Evolutionary conservation across 1,140 invertebrate genomes (phyloP).

Genomic region (Bombus pyrosoma): DNA sequence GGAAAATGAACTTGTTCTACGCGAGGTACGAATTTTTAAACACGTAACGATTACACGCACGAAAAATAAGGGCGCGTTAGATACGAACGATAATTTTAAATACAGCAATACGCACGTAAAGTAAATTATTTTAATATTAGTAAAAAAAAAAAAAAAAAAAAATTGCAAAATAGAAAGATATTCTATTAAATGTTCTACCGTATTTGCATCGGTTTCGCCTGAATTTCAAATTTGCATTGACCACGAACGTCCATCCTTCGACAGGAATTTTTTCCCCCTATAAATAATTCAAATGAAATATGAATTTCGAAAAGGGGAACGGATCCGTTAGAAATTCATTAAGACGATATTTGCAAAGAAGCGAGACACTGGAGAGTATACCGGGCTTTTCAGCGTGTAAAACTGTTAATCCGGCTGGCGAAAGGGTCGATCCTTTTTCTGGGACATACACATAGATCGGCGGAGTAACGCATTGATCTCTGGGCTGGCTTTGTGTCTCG

Average conservation of each 20-base stretch:
- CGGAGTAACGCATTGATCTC: constrained; percentile 51
- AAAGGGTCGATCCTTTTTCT: constrained; percentile 36
- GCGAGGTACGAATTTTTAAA: too few species aligned
- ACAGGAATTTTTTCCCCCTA: not conserved
- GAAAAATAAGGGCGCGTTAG: too few species aligned
- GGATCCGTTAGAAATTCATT: not conserved
- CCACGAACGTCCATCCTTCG: too few species aligned
- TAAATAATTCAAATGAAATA: not conserved
- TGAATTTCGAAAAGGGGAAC: not conserved
- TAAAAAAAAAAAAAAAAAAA: too few species aligned
- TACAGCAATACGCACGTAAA: too few species aligned
- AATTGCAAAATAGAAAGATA: too few species aligned
- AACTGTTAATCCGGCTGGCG: constrained; percentile 23
- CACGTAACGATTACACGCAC: too few species aligned
- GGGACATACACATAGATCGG: not conserved
- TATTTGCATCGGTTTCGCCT: too few species aligned
- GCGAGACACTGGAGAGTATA: not conserved
- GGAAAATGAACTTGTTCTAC: too few species aligned
- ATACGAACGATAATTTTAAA: too few species aligned
- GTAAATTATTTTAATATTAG: too few species aligned
- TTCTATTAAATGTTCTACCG: too few species aligned
- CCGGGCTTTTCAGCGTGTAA: not conserved
- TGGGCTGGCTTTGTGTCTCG: constrained; percentile 42
- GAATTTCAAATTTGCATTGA: not conserved
- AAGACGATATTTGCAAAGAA: not conserved